Evolutionary conservation across 1,140 invertebrate genomes (phyloP).

Genomic region (Zaprionus davidi): DNA sequence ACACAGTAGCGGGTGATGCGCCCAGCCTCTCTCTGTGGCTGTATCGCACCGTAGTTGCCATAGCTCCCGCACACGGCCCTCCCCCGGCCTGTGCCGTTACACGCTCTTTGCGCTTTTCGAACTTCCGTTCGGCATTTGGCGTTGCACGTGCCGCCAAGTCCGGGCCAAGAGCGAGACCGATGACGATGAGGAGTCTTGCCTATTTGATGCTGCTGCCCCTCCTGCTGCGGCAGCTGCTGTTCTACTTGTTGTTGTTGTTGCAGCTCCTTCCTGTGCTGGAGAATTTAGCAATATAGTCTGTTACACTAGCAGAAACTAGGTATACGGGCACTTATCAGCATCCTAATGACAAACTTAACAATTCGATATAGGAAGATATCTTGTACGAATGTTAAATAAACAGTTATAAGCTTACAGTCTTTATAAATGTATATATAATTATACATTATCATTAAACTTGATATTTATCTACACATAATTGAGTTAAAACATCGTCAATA

Average conservation of each 20-base stretch:
- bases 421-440: no score
- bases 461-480: no score
- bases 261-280: slow-evolving; percentile 58
- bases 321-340: background rate
- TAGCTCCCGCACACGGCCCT: background rate
- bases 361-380: no score
- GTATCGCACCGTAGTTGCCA: slow-evolving; percentile 6
- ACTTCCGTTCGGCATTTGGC: slow-evolving; percentile 75
- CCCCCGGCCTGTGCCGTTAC: slow-evolving; percentile 46
- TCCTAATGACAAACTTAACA: no score
- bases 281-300: slow-evolving; percentile 77
- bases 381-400: no score
- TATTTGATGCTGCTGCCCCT: slow-evolving; percentile 26
- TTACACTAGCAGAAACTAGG: background rate
- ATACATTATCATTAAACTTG: no score
- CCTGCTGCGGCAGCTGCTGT: slow-evolving; percentile 37
- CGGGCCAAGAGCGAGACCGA: slow-evolving; percentile 8
- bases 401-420: no score
- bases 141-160: slow-evolving; percentile 68
- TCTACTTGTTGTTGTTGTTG: slow-evolving; percentile 12
- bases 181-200: slow-evolving; percentile 5
- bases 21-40: background rate
- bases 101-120: slow-evolving; percentile 77
- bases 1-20: slow-evolving; percentile 32
- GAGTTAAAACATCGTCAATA: no score